phyloP scores from a whole-genome alignment of 1,140 invertebrate species.

The Thaumatotibia leucotreta region DNA sequence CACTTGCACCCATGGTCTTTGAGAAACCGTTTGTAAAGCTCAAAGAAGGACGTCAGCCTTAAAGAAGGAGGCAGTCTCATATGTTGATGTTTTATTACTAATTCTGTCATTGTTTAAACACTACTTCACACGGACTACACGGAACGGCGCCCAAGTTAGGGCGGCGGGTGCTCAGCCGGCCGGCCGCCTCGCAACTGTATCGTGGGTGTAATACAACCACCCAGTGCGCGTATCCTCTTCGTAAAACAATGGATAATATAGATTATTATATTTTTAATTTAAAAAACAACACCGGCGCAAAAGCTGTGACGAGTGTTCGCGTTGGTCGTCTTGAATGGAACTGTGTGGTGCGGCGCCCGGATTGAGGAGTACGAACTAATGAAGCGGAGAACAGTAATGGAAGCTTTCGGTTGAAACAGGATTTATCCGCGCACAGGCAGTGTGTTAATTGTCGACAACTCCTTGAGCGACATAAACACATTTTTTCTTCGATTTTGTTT shows the following conservation, averaged over 20 bases:
- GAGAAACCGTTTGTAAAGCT: slow-evolving; percentile 63
- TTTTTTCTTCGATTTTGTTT: background rate
- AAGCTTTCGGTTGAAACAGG: slow-evolving; percentile 70
- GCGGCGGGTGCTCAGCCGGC: slow-evolving; percentile 43
- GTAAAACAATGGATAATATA: background rate
- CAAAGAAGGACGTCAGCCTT: slow-evolving; percentile 55
- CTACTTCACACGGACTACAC: slow-evolving; percentile 28
- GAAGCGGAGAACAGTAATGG: slow-evolving; percentile 43
- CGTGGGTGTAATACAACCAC: slow-evolving; percentile 6
- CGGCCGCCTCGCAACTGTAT: slow-evolving; percentile 50
- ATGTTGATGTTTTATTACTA: slow-evolving; percentile 49
- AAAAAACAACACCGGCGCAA: background rate
- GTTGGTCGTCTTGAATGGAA: slow-evolving; percentile 28
- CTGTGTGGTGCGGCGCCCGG: slow-evolving; percentile 35
- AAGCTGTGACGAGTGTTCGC: background rate
- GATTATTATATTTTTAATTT: background rate
- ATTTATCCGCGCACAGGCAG: slow-evolving; percentile 50
- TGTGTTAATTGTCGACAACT: slow-evolving; percentile 5
- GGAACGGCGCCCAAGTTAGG: slow-evolving; percentile 24
- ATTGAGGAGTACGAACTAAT: slow-evolving; percentile 58
- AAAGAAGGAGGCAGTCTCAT: slow-evolving; percentile 38
- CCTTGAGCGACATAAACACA: background rate
- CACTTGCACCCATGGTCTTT: slow-evolving; percentile 70
- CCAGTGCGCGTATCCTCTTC: slow-evolving; percentile 12
- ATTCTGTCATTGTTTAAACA: slow-evolving; percentile 48